Evolutionary conservation across 2,113 vertebrate species (phyloP), one percentile per base, ranked within the genome.

Genomic region (Microcebus tavaratra): DNA sequence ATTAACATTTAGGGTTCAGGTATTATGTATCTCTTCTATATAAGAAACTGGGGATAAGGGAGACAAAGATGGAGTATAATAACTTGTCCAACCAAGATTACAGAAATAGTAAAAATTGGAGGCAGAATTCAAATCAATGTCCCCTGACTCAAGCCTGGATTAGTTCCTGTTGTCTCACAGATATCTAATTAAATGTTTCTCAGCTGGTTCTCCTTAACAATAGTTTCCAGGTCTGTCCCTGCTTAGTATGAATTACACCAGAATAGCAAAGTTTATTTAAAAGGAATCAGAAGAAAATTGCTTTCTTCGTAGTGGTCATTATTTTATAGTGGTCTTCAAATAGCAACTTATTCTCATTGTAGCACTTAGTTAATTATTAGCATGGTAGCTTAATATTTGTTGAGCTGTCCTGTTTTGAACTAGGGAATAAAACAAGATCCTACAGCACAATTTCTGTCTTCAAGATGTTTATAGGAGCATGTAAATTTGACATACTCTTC

Each of bases 271-370:
- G 20, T 73, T 90, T 79, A 92, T 79, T 72, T 63, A 45, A 95
- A 82, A 76, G 50, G 45, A 96, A 81, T 92, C 53, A 90, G 70
- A 92, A 88, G 93, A 88, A 84, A 18, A 65, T 23, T 45, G 0
- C 42, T 93, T 93, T 83, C 39, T 96, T 96, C 20, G 12, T n/a
- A 92, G 12, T 15, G 17, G 82, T 96, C 45, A n/a, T 57, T 82
- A 92, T 81, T 96, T 88, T 39, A 90, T 29, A 67, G 81, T 23
- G 61, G 15, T 72, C 61, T 96, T 85, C 88, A 92, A 79, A 81
- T 20, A 85, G 17, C 83, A 79, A 36, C 23, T 68, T 73, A 92
- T 55, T 92, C n/a, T 80, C 13, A 90, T 21, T 1, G 17, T 0
- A 14, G 48, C 14, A 45, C 68, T 67, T 72, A 36, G 50, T 83